Evolutionary conservation across 2,797 vertebrate species (phyloP).

Genomic region (Sebastes steindachneri): DNA sequence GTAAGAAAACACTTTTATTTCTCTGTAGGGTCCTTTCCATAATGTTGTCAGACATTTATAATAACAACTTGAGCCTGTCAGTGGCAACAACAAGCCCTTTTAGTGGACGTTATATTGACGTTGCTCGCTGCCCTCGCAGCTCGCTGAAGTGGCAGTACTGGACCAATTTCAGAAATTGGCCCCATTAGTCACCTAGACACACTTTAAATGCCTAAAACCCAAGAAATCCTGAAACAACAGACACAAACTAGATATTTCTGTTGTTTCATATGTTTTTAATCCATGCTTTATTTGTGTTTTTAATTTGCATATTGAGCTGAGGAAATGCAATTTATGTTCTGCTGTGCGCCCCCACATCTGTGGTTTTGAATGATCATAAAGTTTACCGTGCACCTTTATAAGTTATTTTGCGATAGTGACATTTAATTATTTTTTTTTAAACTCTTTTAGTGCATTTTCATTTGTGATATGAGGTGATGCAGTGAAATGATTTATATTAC

Average conservation of each 20-base stretch:
- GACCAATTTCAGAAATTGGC: background rate
- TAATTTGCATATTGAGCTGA: background rate
- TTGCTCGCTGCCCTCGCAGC: no score
- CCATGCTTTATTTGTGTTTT: background rate
- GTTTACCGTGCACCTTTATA: background rate
- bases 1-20: no score
- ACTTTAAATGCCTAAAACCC: no score
- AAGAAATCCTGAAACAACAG: background rate
- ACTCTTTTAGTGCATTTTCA: background rate
- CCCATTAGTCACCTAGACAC: background rate
- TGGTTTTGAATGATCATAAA: no score
- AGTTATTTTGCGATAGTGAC: background rate
- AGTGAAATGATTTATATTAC: background rate
- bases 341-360: background rate
- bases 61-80: no score
- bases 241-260: no score
- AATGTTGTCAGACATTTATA: no score
- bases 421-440: background rate
- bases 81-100: no score
- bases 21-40: no score
- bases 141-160: no score
- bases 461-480: background rate
- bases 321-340: background rate
- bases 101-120: no score
- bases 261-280: background rate